Conservation (phyloP, 1,140 invertebrate species). For the Saccostrea echinata region DNA sequence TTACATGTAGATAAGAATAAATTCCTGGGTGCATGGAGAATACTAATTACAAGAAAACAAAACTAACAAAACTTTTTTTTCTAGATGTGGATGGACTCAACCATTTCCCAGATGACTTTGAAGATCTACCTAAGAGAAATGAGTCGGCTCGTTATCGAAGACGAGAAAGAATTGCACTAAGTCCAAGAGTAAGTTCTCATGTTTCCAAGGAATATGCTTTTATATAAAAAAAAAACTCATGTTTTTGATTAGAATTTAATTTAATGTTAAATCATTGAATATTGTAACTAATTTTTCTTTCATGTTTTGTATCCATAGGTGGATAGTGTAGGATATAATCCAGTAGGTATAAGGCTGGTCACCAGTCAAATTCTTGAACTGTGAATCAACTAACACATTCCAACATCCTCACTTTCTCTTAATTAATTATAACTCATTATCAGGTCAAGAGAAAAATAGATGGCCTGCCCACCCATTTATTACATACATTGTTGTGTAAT, state of each 20-base stretch:
- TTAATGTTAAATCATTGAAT: constrained; percentile 5
- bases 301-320: constrained; percentile 9
- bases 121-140: constrained; percentile 69
- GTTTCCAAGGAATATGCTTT: background rate
- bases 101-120: constrained; percentile 75
- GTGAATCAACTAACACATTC: constrained; percentile 10
- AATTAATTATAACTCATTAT: background rate
- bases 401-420: background rate
- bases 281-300: background rate
- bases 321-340: constrained; percentile 34
- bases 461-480: too few species aligned
- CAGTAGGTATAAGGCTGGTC: constrained; percentile 12
- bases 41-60: too few species aligned
- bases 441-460: background rate
- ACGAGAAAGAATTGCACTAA: constrained; percentile 58
- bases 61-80: background rate
- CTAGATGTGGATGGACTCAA: constrained; percentile 72
- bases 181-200: constrained; percentile 60
- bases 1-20: too few species aligned
- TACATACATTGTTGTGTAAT: too few species aligned
- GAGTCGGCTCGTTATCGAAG: constrained; percentile 63
- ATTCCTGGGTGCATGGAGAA: too few species aligned
- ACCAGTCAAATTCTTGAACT: background rate
- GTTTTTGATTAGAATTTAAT: background rate
- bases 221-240: background rate